Evolutionary conservation across 2,113 vertebrate species (phyloP).

Genomic region (Cromileptes altivelis): DNA sequence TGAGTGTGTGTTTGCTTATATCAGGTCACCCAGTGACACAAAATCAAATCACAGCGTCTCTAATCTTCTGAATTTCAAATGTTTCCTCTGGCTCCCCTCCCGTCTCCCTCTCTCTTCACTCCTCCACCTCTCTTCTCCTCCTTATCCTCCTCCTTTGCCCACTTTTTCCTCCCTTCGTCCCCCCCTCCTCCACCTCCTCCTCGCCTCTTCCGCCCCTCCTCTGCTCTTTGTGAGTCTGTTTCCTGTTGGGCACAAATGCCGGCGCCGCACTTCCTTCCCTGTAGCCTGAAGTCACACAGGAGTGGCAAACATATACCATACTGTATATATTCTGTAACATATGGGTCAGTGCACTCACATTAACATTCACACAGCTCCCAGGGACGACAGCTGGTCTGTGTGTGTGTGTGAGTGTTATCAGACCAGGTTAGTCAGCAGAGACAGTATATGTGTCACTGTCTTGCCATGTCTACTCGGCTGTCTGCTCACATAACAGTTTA

Average conservation of each 20-base stretch:
- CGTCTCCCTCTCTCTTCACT: neutral
- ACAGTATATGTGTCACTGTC: slow-evolving; percentile 13
- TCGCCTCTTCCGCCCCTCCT: slow-evolving; percentile 53
- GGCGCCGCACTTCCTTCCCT: slow-evolving; percentile 80
- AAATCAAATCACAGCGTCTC: slow-evolving; percentile 11
- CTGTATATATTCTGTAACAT: slow-evolving; percentile 5
- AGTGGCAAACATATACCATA: slow-evolving; percentile 53
- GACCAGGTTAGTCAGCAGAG: slow-evolving; percentile 44
- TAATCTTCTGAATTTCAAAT: slow-evolving; percentile 2
- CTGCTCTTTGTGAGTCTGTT: slow-evolving; percentile 71
- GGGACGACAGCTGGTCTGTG: neutral
- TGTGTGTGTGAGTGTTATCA: slow-evolving; percentile 3
- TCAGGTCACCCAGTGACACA: slow-evolving; percentile 3
- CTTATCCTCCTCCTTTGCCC: slow-evolving; percentile 19
- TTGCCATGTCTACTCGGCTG: neutral
- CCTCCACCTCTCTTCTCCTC: neutral
- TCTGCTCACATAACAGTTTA: slow-evolving; percentile 26
- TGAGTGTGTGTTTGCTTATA: neutral
- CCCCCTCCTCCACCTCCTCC: slow-evolving; percentile 12
- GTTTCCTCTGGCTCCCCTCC: neutral
- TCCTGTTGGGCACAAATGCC: slow-evolving; percentile 77
- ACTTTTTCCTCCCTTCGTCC: slow-evolving; percentile 9
- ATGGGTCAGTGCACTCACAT: neutral
- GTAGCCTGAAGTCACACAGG: slow-evolving; percentile 59
- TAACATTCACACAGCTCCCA: neutral